A percentile compares a stretch with the other conserved stretches of the same genome.
Evolutionary conservation across 2,797 vertebrate genomes (phyloP).

Genomic region (Sebastiscus albofasciatus): DNA sequence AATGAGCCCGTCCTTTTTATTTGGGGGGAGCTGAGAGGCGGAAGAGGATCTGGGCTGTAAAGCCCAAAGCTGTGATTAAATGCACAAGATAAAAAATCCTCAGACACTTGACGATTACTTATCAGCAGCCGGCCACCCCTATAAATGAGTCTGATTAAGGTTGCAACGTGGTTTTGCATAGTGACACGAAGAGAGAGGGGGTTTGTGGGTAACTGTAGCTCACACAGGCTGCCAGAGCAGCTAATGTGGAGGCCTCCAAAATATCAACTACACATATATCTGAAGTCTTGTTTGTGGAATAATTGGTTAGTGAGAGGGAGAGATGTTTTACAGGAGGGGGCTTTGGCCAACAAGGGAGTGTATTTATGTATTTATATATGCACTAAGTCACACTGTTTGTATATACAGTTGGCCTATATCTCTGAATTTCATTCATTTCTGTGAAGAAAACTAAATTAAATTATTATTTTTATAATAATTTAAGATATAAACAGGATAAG

Average conservation of each 20-base stretch:
- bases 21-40: constrained; percentile 31
- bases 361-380: neutral
- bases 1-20: constrained; percentile 57
- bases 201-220: constrained; percentile 1
- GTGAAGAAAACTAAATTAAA: too few species aligned
- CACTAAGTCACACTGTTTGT: fast-evolving
- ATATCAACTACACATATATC: neutral
- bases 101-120: constrained; percentile 59
- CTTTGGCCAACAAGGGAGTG: neutral
- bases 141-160: constrained; percentile 49
- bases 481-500: neutral
- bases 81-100: constrained; percentile 51
- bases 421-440: fast-evolving
- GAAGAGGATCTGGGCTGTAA: constrained; percentile 27
- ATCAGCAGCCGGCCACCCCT: constrained; percentile 24
- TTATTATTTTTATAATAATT: neutral
- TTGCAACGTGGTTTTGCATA: constrained; percentile 9
- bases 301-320: neutral
- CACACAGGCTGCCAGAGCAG: neutral
- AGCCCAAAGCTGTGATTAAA: constrained; percentile 67
- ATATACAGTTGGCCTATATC: neutral
- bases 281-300: neutral
- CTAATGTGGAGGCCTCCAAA: neutral
- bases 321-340: neutral
- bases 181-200: neutral